Evolutionary conservation across 2,797 vertebrate species (phyloP), one percentile per base, ranked within the genome.

Genomic region (Acrossocheilus fasciatus): DNA sequence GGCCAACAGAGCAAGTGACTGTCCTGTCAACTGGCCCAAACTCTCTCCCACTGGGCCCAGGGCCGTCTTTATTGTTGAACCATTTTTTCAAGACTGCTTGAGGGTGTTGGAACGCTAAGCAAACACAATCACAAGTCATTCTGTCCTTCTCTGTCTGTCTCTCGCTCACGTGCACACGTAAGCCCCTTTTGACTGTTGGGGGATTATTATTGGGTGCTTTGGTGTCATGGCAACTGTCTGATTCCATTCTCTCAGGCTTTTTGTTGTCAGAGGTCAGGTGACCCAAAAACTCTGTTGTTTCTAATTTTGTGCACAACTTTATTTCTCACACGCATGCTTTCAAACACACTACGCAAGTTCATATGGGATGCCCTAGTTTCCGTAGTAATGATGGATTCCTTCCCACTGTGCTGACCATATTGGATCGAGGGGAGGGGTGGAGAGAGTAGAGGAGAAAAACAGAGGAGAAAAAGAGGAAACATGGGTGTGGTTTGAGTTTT

Each of bases 301-400:
- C 43, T 75, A 41, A 81, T 69, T 86, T 75, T 50, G 52, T 9
- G 73, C 64, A 68, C 47, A 70, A 80, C 26, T 79, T 82, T 87
- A 57, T 41, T 81, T 88, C 73, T 76, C 69, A 72, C 81, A 54
- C 72, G 54, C 76, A 68, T 81, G 47, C 39, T 68, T 82, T 57
- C 9, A 34, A 84, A 50, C 39, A 26, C 69, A 23, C 45, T 62
- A 57, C 18, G 43, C 86, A 39, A 81, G 79, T 87, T 86, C 52
- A 73, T 81, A 83, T 39, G 68, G 87, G 88, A 90, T 90, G 90
- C 43, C 87, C 89, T 90, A 88, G 86, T 89, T 90, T 89, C 85
- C 15, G 45, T 41, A 30, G 26, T 82, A 81, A 89, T 87, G 87
- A 89, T 88, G 87, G 84, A 91, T 89, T 83, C 68, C 69, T 76